A percentile compares a stretch with the other conserved stretches of the same genome.
Evolutionary conservation across 2,797 vertebrate genomes (phyloP).

Genomic region (Psittacula derbiana): DNA sequence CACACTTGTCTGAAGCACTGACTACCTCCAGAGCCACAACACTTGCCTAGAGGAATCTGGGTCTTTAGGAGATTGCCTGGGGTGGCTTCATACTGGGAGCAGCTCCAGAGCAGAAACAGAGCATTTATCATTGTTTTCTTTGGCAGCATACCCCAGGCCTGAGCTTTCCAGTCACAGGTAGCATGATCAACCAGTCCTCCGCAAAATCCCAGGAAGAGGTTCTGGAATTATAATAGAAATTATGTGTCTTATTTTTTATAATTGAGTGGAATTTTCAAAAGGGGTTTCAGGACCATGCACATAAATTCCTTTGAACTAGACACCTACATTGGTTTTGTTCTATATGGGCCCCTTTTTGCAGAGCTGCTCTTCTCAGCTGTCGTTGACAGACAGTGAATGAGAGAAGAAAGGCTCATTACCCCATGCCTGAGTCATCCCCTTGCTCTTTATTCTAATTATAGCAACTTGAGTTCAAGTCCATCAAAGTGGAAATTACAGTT

Average conservation of each 20-base stretch:
- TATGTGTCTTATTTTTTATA: not conserved
- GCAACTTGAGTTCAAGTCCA: not conserved
- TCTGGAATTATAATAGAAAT: not conserved
- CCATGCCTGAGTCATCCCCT: not conserved
- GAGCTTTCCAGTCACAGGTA: not conserved
- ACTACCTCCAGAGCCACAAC: not conserved
- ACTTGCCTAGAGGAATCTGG: not conserved
- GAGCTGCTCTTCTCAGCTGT: not conserved
- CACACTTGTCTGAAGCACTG: not conserved
- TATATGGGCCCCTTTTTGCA: not conserved
- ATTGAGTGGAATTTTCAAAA: not conserved
- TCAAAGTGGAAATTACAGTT: conserved; percentile 17
- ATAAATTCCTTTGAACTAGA: not conserved
- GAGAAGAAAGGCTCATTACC: not conserved
- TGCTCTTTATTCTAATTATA: not conserved
- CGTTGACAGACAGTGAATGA: not conserved
- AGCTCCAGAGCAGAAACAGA: not conserved
- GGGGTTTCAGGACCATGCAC: not conserved
- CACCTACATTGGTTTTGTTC: not conserved
- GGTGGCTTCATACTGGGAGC: not conserved
- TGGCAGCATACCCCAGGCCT: not conserved
- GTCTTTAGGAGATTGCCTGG: not conserved
- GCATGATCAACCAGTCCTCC: not conserved
- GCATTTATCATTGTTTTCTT: not conserved
- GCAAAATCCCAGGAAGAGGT: not conserved